These are phyloP conservation scores for Emberiza fucata DNA, from an alignment of 2,113 vertebrate species.

Conservation along the genomic window DNA sequence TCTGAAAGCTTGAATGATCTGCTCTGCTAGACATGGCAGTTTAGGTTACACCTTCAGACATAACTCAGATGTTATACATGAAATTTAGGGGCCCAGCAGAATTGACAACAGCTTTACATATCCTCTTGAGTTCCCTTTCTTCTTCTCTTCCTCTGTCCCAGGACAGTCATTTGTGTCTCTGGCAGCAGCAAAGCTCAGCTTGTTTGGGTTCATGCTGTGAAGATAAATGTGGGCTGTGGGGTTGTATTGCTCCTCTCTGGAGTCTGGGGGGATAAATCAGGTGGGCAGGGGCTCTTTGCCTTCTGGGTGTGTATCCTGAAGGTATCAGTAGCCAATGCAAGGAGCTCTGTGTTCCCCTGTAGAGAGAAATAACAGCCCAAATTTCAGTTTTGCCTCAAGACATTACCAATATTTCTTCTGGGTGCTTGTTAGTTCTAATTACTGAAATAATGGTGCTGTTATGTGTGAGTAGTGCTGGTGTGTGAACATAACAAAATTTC, in stretches of 20 bases:
- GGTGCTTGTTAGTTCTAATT: neutral
- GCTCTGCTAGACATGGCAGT: neutral
- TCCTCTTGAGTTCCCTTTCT: neutral
- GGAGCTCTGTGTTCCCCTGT: neutral
- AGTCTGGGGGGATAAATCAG: neutral
- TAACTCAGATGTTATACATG: neutral
- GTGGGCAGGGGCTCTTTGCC: neutral
- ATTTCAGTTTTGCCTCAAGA: neutral
- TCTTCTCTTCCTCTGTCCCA: neutral
- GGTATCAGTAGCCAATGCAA: neutral
- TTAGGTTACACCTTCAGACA: neutral
- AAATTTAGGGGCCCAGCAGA: neutral
- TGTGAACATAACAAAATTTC: neutral
- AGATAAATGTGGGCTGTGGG: neutral
- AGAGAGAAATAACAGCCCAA: neutral
- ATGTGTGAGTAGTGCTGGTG: neutral
- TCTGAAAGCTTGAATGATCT: neutral
- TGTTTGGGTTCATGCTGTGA: neutral
- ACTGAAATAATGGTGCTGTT: neutral
- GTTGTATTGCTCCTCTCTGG: neutral
- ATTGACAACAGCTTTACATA: neutral
- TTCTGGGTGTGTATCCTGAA: neutral
- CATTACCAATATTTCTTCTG: neutral
- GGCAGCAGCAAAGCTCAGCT: neutral
- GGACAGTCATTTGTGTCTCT: neutral